Evolutionary conservation across 1,140 invertebrate species (phyloP).

Genomic region (Drusus annulatus): DNA sequence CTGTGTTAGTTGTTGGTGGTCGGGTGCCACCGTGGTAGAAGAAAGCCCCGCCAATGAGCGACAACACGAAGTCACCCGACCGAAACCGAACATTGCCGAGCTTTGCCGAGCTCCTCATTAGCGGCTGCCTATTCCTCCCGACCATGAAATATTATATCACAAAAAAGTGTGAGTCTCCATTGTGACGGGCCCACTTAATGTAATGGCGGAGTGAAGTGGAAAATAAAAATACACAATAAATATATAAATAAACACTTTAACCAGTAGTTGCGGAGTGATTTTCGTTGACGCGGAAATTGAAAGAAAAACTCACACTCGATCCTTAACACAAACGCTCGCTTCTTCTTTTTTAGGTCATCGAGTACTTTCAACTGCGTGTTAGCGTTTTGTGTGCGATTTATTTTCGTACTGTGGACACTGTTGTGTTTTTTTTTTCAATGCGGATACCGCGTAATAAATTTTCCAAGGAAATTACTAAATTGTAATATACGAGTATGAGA

Average conservation of each 20-base stretch:
- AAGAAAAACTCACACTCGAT: not conserved
- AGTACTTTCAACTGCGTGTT: no score
- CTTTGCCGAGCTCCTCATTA: constrained; percentile 17
- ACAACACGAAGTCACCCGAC: not conserved
- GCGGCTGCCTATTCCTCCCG: not conserved
- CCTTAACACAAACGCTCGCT: no score
- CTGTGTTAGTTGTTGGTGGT: constrained; percentile 3
- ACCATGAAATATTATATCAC: constrained; percentile 30
- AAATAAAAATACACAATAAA: not conserved
- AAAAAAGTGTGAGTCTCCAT: constrained; percentile 23
- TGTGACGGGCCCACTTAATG: not conserved
- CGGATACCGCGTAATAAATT: no score
- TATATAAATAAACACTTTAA: no score
- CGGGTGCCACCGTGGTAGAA: constrained; percentile 1
- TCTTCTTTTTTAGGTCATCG: no score
- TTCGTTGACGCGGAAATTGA: not conserved
- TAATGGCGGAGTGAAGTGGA: not conserved
- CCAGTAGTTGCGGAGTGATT: not conserved
- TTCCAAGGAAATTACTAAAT: no score
- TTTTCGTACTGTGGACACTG: no score
- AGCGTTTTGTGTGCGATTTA: no score
- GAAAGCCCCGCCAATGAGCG: not conserved
- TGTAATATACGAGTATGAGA: no score
- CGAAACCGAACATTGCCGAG: constrained; percentile 1
- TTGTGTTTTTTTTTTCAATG: no score